Base-by-base conservation (phyloP, 2,113 vertebrate species). In the Otis tarda region DNA sequence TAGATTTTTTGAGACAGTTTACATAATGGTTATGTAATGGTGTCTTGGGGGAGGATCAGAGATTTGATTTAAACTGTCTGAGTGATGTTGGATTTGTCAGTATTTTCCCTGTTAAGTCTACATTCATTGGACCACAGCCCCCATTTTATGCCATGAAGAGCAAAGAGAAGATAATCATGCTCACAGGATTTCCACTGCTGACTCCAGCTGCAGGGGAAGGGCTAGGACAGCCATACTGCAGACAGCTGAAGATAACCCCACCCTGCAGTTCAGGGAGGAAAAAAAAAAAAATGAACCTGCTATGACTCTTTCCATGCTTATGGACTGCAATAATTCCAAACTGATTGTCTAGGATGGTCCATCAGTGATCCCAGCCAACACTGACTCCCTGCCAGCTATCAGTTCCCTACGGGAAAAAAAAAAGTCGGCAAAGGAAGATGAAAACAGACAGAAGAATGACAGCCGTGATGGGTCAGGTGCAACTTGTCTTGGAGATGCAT, bases 1-100 rank as follows among this genome's bases (percentile, higher is more conserved):
- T 23, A 50, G 64, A 60, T 82, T 91, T 93, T 94, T 83, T n/a
- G 35, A 91, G 82, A 56, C 57, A 53, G 65, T 96, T 97, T 96
- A 93, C 67, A 79, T 88, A 87, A 92, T 39, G 55, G 82, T 93
- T 93, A 76, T 86, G 82, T 76, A 91, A 85, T 12, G 16, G 63
- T 65, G 57, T 88, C 63, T 80, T 69, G 73, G 50, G 90, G 59
- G 69, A 95, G 76, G 79, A 92, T 61, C 75, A 93, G 85, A 49
- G 49, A 64, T 64, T 61, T 76, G 70, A 79, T 75, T 81, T 64
- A 73, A 91, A 92, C 35, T 60, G 31, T 18, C 78, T 49, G 57
- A 82, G 27, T 22, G 63, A 73, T 73, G 73, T 7, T 70, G 39
- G 65, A 65, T 88, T 83, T 57, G 53, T 0, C 2, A 75, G 53